Percentiles rank a stretch among this genome's conserved stretches.
phyloP scores from a whole-genome alignment of 2,797 vertebrate species.

The Monodelphis domestica region DNA sequence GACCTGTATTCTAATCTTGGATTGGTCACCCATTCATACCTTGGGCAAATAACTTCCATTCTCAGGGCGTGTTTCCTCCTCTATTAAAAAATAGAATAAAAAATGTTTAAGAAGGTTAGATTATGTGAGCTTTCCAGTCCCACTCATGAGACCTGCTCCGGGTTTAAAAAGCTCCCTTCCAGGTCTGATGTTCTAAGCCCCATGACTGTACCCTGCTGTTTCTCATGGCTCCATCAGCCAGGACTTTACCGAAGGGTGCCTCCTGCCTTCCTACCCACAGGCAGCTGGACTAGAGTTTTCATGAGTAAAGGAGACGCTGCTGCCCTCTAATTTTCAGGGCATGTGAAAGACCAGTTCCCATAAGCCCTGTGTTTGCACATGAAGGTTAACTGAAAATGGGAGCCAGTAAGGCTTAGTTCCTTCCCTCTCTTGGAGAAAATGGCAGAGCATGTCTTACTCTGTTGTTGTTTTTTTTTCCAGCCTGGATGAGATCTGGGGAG shows the following conservation, averaged over 20 bases:
- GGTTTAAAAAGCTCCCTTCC: not conserved
- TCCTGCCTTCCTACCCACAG: not conserved
- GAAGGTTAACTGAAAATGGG: not conserved
- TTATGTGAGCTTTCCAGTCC: not conserved
- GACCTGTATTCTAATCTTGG: not conserved
- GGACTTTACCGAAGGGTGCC: not conserved
- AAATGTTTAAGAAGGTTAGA: too few species aligned
- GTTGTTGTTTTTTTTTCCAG: not conserved
- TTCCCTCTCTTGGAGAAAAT: not conserved
- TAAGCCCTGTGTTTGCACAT: not conserved
- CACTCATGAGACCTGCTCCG: not conserved
- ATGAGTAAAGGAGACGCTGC: too few species aligned
- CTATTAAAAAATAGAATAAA: not conserved
- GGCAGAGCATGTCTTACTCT: not conserved
- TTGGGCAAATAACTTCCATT: not conserved
- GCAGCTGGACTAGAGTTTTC: not conserved
- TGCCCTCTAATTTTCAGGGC: too few species aligned
- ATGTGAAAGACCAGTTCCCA: not conserved
- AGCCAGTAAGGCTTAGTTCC: not conserved
- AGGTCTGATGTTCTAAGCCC: not conserved
- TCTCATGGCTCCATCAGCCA: too few species aligned
- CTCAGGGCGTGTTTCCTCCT: not conserved
- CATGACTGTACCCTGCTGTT: not conserved
- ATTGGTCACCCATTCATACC: not conserved
- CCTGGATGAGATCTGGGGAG: not conserved